phyloP scores from a whole-genome alignment of 2,888 invertebrate genomes.

The Psylliodes chrysocephalus region DNA sequence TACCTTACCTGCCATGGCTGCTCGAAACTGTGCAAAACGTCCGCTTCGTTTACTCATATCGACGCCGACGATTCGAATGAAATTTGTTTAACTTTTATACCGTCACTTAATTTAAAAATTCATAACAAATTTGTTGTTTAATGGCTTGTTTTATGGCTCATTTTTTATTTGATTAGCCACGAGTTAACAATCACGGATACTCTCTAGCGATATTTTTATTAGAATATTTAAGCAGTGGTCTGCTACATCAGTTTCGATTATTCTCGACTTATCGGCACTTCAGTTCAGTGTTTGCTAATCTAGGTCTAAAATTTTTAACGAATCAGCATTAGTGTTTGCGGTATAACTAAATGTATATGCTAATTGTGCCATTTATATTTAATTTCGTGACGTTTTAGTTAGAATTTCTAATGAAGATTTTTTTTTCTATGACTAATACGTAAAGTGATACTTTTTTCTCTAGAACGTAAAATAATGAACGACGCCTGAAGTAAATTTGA shows the following conservation, averaged over 20 bases:
- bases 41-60: conserved; percentile 21
- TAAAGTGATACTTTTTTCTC: no score
- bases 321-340: background rate
- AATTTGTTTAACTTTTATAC: background rate
- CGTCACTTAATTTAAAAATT: background rate
- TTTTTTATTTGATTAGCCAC: background rate
- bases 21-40: conserved; percentile 5
- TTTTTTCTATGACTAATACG: no score
- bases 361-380: no score
- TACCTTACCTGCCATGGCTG: conserved; percentile 17
- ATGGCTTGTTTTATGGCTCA: no score
- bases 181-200: background rate
- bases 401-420: no score
- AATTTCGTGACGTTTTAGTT: no score
- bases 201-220: background rate
- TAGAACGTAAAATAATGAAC: no score
- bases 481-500: no score
- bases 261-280: background rate
- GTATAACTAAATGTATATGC: no score
- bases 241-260: background rate
- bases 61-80: background rate
- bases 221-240: background rate
- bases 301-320: background rate
- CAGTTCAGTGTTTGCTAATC: background rate
- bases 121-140: background rate